phyloP scores from a whole-genome alignment of 2,888 invertebrate species.

The Biston betularia region DNA sequence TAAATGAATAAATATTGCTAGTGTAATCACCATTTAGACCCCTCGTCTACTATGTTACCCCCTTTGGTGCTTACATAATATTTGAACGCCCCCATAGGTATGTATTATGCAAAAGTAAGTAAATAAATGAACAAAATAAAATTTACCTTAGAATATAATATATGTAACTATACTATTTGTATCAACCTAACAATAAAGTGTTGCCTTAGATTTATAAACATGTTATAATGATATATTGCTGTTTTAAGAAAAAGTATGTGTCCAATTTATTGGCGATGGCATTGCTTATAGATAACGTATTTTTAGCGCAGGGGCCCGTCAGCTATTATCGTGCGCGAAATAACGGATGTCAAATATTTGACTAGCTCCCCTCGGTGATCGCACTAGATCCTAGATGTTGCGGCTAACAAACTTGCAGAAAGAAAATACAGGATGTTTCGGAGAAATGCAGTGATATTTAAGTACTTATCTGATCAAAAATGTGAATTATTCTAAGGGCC shows the following conservation, averaged over 20 bases:
- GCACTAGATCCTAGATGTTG: too few relatives aligned
- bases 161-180: constrained; percentile 6
- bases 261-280: constrained; percentile 4
- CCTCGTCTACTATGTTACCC: too few relatives aligned
- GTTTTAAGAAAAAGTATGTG: constrained; percentile 10
- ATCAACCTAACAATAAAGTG: constrained; percentile 28
- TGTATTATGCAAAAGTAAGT: background rate
- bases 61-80: background rate
- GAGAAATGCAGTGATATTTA: too few relatives aligned
- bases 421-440: too few relatives aligned
- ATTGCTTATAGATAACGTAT: background rate
- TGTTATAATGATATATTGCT: constrained; percentile 10
- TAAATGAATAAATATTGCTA: too few relatives aligned
- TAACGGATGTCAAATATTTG: background rate
- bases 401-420: too few relatives aligned
- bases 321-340: background rate
- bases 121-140: constrained; percentile 4
- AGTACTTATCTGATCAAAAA: too few relatives aligned
- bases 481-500: too few relatives aligned
- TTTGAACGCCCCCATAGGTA: background rate
- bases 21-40: too few relatives aligned
- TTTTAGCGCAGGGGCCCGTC: background rate
- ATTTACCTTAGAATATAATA: constrained; percentile 11
- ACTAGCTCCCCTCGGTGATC: background rate
- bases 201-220: constrained; percentile 32